Evolutionary conservation across 2,113 vertebrate species (phyloP).

Genomic region (Parotia lawesii): DNA sequence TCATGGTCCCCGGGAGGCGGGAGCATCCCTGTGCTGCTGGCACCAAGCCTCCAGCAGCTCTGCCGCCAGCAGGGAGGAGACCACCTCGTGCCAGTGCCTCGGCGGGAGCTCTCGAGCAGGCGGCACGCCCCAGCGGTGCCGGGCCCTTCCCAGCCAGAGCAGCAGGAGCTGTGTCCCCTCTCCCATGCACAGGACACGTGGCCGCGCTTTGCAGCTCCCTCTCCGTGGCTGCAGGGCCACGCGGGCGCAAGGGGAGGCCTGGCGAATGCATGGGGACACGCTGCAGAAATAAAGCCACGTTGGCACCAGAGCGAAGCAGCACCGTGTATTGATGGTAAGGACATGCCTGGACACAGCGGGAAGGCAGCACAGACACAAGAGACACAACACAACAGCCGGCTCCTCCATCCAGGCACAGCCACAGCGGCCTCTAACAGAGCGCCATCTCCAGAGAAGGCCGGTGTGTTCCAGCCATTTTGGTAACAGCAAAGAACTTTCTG

Average conservation of each 20-base stretch:
- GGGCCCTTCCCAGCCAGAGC: rapidly evolving
- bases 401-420: neutral
- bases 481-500: neutral
- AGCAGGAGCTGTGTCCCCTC: neutral
- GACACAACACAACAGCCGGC: neutral
- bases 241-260: rapidly evolving
- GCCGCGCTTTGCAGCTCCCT: rapidly evolving
- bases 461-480: neutral
- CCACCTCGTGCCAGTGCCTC: rapidly evolving
- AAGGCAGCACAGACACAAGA: neutral
- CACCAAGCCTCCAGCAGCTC: neutral
- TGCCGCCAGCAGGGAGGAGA: neutral
- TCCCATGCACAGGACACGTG: rapidly evolving
- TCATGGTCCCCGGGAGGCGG: rapidly evolving
- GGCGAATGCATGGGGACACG: rapidly evolving
- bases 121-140: neutral
- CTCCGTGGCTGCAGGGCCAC: rapidly evolving
- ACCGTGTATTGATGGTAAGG: neutral
- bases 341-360: neutral
- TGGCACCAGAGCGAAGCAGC: neutral
- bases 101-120: neutral
- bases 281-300: neutral
- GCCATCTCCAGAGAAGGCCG: neutral
- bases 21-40: neutral
- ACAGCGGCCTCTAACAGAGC: neutral